Base-by-base conservation (phyloP, 2,797 vertebrate species). In the Adrianichthys oophorus region DNA sequence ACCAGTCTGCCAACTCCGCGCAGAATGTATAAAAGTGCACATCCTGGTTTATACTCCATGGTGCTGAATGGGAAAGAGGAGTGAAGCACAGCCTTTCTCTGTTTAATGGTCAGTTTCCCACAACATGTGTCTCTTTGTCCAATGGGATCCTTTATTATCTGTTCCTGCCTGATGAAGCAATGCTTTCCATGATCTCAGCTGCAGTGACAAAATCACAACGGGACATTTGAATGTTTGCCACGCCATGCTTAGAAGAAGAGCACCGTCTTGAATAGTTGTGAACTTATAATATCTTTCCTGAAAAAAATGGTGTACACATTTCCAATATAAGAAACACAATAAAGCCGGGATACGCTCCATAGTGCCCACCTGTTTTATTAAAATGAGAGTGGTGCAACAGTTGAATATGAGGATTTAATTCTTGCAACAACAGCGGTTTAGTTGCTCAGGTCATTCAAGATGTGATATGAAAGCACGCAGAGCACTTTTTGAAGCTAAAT, bases 81-180 rank as follows among this genome's bases (percentile, higher is more conserved):
- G 52, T 59, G 45, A 49, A 48, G 47, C 43, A 41, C 64, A 54
- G 60, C 68, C 55, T 52, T 43, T 55, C 60, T 62, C 32, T 63
- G 23, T 57, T 43, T 53, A 50, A 2, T 15, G 45, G 52, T 52
- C 48, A 57, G 47, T 1, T 24, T 64, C 60, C 60, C 17, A 24
- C 46, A 60, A 70, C 69, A 56, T 69, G 66, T 61, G 66, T 42
- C 66, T 69, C 49, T 48, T 63, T 67, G 67, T 41, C n/a, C 8
- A 60, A 51, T 51, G 59, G 57, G 50, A 67, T 79, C 48, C 58
- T 72, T 71, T 63, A 56, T 75, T 58, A 75, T 57, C 40, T 40
- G n/a, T 43, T 55, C 29, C 32, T 58, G 26, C 43, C 23, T 5
- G 40, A 7, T 60, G 47, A 74, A 71, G 42, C 54, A 59, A 73